phyloP scores from a whole-genome alignment of 2,113 vertebrate species.

The Aphyosemion australe region DNA sequence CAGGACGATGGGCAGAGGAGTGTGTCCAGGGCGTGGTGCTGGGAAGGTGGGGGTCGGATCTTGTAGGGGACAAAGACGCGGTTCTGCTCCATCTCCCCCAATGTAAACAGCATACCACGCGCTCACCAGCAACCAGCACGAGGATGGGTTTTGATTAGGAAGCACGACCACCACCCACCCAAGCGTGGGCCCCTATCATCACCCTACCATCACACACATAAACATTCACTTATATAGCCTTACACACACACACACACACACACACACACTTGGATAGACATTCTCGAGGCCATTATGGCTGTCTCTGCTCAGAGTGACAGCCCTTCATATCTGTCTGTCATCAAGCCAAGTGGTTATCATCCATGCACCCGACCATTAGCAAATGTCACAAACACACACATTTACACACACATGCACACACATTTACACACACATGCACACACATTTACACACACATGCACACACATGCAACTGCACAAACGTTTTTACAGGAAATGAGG shows the following conservation, averaged over 20 bases:
- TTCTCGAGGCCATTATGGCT: constrained; percentile 66
- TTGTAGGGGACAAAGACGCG: constrained; percentile 58
- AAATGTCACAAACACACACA: constrained; percentile 75
- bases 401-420: not conserved
- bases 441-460: constrained; percentile 5
- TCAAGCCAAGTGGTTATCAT: constrained; percentile 74
- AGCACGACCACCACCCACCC: constrained; percentile 30
- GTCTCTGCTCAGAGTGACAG: constrained; percentile 70
- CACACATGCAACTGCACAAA: not conserved
- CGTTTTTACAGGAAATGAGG: constrained; percentile 74
- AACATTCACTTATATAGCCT: constrained; percentile 32
- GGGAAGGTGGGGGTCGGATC: constrained; percentile 36
- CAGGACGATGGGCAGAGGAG: constrained; percentile 7
- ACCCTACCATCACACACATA: constrained; percentile 49
- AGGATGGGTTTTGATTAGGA: constrained; percentile 58
- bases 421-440: constrained; percentile 70
- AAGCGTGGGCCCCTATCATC: constrained; percentile 64
- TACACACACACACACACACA: constrained; percentile 4
- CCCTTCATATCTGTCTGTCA: constrained; percentile 76
- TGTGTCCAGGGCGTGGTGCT: not conserved
- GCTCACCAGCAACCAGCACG: constrained; percentile 30
- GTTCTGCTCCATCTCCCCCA: constrained; percentile 59
- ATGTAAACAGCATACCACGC: constrained; percentile 49
- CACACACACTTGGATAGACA: constrained; percentile 10
- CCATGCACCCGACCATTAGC: constrained; percentile 73